Evolutionary conservation across 2,113 vertebrate genomes (phyloP).

Genomic region (Myrmecophaga tridactyla): DNA sequence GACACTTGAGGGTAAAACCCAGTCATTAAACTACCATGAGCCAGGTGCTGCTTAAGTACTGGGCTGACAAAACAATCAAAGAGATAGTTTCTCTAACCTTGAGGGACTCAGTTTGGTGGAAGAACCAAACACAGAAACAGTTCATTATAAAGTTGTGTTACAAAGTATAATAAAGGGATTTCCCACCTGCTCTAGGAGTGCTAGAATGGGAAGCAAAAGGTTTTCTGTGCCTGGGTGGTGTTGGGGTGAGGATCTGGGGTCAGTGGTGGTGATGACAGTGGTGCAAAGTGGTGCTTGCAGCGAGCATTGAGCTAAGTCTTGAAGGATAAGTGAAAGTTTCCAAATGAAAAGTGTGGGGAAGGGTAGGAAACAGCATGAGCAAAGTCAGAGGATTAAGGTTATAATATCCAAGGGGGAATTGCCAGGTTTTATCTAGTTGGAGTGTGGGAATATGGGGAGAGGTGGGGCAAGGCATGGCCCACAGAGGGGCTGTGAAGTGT

Average conservation of each 20-base stretch:
- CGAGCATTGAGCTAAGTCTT: background rate
- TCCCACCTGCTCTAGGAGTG: background rate
- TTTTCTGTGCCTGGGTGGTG: background rate
- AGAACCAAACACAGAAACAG: too few species aligned
- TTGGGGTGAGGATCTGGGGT: background rate
- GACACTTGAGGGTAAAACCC: background rate
- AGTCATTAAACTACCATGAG: background rate
- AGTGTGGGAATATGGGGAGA: background rate
- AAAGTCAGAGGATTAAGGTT: background rate
- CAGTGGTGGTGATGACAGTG: background rate
- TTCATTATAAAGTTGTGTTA: background rate
- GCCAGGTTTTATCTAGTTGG: background rate
- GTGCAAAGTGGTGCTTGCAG: background rate
- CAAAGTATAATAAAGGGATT: background rate
- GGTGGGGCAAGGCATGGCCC: background rate
- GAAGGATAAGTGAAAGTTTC: background rate
- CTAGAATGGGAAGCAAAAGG: background rate
- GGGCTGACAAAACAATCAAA: background rate
- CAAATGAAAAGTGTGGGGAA: background rate
- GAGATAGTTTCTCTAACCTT: background rate
- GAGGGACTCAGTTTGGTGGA: background rate
- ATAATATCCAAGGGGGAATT: rapidly evolving
- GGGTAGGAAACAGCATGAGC: background rate
- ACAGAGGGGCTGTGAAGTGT: background rate
- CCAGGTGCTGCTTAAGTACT: background rate